Percentiles rank a stretch among this genome's conserved stretches.
Conservation (phyloP, 2,888 invertebrate genomes). For the Acleris cristana region DNA sequence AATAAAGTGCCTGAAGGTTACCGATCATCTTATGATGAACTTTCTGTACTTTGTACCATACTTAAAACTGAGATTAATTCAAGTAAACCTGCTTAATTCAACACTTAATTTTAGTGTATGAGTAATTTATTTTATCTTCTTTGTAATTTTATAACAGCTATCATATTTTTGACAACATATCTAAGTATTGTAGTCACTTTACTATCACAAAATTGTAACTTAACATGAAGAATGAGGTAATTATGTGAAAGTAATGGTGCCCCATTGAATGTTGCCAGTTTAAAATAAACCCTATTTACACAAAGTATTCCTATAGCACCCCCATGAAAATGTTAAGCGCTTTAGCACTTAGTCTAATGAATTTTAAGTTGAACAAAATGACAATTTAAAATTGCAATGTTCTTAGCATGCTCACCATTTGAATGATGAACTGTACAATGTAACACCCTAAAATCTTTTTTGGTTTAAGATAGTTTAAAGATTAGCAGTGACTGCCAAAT, state of each 20-base stretch:
- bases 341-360: too few relatives aligned
- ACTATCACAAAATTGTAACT: neutral
- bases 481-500: too few relatives aligned
- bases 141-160: constrained; percentile 11
- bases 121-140: constrained; percentile 9
- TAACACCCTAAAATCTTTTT: too few relatives aligned
- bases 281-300: neutral
- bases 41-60: constrained; percentile 16
- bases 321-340: too few relatives aligned
- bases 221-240: too few relatives aligned
- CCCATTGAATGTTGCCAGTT: neutral
- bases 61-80: neutral
- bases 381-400: too few relatives aligned
- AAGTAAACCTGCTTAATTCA: neutral
- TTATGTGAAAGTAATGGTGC: neutral
- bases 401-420: too few relatives aligned
- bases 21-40: neutral
- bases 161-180: neutral
- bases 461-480: too few relatives aligned
- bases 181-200: neutral
- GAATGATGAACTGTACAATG: too few relatives aligned
- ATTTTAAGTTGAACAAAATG: too few relatives aligned
- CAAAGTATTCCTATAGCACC: too few relatives aligned
- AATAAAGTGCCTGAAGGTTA: constrained; percentile 15
- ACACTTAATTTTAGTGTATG: neutral